These are phyloP conservation scores for Scaptomyza tumidula DNA, from an alignment of 2,888 invertebrate genomes.

Conservation along the genomic window DNA sequence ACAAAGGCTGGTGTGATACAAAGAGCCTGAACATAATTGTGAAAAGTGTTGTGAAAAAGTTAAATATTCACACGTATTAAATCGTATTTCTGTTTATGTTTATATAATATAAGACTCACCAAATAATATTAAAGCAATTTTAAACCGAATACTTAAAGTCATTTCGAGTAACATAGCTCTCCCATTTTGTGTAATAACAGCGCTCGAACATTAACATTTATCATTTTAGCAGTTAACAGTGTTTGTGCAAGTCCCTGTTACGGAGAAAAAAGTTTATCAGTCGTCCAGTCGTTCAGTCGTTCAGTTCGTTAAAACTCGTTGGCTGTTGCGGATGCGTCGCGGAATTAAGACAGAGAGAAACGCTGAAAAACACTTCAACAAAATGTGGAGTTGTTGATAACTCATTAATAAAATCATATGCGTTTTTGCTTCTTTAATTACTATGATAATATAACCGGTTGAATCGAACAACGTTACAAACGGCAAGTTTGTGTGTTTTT, in stretches of 20 bases:
- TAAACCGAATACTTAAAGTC: background rate
- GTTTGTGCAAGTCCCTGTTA: constrained; percentile 1
- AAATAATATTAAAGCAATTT: background rate
- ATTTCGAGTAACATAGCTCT: background rate
- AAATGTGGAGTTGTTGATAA: constrained; percentile 36
- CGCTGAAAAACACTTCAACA: background rate
- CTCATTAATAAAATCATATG: constrained; percentile 41
- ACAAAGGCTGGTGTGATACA: background rate
- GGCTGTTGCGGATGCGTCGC: constrained; percentile 22
- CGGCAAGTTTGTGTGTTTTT: constrained; percentile 2
- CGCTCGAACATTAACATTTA: background rate
- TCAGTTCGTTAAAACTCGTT: constrained; percentile 42
- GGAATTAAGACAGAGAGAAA: constrained; percentile 14
- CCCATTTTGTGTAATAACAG: constrained; percentile 9
- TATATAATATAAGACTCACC: background rate
- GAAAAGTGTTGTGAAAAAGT: background rate
- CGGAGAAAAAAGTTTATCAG: constrained; percentile 10
- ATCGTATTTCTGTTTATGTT: background rate
- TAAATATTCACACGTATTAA: background rate
- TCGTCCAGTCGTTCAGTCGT: constrained; percentile 38
- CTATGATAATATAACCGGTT: constrained; percentile 55
- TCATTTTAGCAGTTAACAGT: constrained; percentile 23
- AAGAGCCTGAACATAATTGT: background rate
- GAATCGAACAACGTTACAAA: constrained; percentile 10
- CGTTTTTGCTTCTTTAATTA: constrained; percentile 46